Evolutionary conservation across 1,140 invertebrate genomes (phyloP), one percentile per base, ranked within the genome.

Genomic region (Megathymus violae): DNA sequence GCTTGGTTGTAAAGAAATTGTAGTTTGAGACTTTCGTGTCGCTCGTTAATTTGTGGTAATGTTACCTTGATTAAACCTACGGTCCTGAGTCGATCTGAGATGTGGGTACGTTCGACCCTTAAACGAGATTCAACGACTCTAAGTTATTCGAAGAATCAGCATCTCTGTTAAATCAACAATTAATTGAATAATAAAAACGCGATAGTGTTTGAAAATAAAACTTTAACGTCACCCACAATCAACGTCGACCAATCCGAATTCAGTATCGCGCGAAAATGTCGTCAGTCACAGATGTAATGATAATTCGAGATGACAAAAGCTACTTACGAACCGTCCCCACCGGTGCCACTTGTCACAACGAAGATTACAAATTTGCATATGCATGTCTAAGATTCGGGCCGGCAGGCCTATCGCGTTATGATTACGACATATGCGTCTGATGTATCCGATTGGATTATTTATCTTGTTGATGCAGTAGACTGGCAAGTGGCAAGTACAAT

Each of bases 341-440:
- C 10, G 17, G 51, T 48, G 22, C 59, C 61, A 70, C 68, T 71
- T 71, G 65, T 74, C 65, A 74, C 54, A 46, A 15, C 64, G 22
- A 52, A 44, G 60, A 63, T 68, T 68, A 63, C 52, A 62, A 70
- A 74, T 74, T 74, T 74, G 63, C 68, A 74, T 74, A 68, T 48
- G 50, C 63, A 65, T 59, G 51, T 14, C 61, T 11, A 52, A 69
- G 64, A 68, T 68, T 69, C 50, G 64, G 67, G 64, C 56, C 61
- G 63, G 40, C 58, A 58, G n/a, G n/a, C n/a, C 56, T 62, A 54
- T 72, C 60, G 36, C 19, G 54, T 46, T 41, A 41, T 54, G 66
- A 69, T 69, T 73, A 67, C 47, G 47, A 54, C 15, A 38, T 46
- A 44, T 38, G 59, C 50, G 54, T 52, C 46, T 60, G 41, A 62